Evolutionary conservation across 2,797 vertebrate species (phyloP).

Genomic region (Acanthurus leucopareius): DNA sequence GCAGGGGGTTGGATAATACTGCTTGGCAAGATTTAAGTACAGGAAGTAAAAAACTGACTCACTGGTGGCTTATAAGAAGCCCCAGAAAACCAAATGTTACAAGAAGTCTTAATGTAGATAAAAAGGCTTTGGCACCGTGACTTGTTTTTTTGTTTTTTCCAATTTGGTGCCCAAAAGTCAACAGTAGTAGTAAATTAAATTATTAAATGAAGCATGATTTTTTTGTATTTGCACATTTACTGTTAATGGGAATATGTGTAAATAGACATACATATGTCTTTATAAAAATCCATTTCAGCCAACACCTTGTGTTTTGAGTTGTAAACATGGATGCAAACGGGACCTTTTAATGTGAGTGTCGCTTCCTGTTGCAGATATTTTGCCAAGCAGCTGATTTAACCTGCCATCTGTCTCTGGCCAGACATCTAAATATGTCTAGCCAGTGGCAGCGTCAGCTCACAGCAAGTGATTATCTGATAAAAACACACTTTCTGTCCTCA

Average conservation of each 20-base stretch:
- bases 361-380: slow-evolving; percentile 20
- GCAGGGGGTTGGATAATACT: slow-evolving; percentile 33
- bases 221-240: not conserved
- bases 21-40: slow-evolving; percentile 40
- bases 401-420: not conserved
- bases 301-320: no score
- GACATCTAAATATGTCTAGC: not conserved
- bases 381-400: slow-evolving; percentile 45
- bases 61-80: slow-evolving; percentile 22
- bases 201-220: not conserved
- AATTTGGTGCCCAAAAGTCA: not conserved
- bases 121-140: not conserved
- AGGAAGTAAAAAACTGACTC: slow-evolving; percentile 28
- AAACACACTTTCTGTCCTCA: not conserved
- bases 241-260: not conserved
- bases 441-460: slow-evolving; percentile 16
- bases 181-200: not conserved
- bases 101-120: slow-evolving; percentile 20
- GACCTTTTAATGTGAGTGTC: not conserved
- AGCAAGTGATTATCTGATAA: not conserved
- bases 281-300: not conserved
- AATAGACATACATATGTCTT: not conserved
- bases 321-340: not conserved
- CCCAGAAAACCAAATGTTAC: slow-evolving; percentile 26
- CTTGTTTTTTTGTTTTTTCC: not conserved